Base-by-base conservation (phyloP, 2,113 vertebrate species). In the Miniopterus natalensis region DNA sequence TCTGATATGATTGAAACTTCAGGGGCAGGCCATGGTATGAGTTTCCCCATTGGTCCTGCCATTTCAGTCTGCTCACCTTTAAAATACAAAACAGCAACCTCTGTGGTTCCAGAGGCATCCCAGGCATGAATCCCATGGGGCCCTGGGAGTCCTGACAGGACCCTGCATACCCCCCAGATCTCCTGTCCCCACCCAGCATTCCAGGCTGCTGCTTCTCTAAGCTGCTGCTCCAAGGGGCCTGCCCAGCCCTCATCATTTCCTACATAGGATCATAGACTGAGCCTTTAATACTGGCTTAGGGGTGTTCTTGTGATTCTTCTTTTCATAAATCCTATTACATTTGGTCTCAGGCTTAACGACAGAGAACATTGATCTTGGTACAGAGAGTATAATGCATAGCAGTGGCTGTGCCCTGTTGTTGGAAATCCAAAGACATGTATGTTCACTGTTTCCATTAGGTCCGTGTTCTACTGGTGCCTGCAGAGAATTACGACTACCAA, bases 401-500 rank as follows among this genome's bases (percentile, higher is more conserved):
- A 0, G 2, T 25, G 27, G 12, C 47, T 75, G 9, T n/a, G 13
- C 13, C 6, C 0, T 59, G 11, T 25, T 70, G 20, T 31, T 73
- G 20, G 83, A 36, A 66, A 49, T 68, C 85, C 93, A 83, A 78
- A 95, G 90, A 65, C 55, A 8, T 86, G 90, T 18, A 8, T 86
- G 90, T 18, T 40, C 81, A 53, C 18, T 94, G 66, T 93, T 95
- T 80, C 68, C 89, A 84, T 91, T 97, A 99, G 99, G 99, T 99
- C 97, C 99, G 98, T 55, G 77, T 99, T 95, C 96, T 99, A 97
- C 96, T 99, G 98, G 97, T 99, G 97, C 99, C 99, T 74, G 99
- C 98, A 70, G 98, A 98, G 55, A 97, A 75, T 95, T 99, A 99
- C 86, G 98, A 96, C 73, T 98, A 99, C 71, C 98, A 99, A 92